phyloP scores from a whole-genome alignment of 1,140 invertebrate species.

The Coelopa frigida region DNA sequence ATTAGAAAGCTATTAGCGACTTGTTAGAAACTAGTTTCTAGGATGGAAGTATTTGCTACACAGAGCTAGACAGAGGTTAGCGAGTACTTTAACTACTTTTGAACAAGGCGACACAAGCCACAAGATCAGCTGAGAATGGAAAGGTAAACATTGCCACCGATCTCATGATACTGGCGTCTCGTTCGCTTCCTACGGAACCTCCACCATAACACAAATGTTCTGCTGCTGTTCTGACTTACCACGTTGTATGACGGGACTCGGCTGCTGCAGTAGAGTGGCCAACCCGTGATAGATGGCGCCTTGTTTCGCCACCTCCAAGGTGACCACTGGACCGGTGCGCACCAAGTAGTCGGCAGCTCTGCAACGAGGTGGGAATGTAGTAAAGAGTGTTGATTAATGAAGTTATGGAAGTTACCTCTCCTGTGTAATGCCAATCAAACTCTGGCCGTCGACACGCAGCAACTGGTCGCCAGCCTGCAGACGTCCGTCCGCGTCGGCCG shows the following conservation, averaged over 20 bases:
- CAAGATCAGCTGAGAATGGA: not conserved
- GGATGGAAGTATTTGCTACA: no score
- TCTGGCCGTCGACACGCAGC: constrained; percentile 93
- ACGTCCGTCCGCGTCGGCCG: constrained; percentile 88
- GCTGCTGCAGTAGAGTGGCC: constrained; percentile 86
- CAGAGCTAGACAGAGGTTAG: no score
- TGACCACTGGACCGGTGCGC: constrained; percentile 85
- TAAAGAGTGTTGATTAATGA: not conserved
- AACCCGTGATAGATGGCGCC: constrained; percentile 93
- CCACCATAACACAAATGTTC: not conserved
- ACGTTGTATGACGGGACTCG: constrained; percentile 75
- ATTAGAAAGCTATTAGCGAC: constrained; percentile 10
- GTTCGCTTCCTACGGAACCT: not conserved
- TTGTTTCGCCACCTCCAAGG: constrained; percentile 93
- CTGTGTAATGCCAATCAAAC: constrained; percentile 92
- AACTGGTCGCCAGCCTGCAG: constrained; percentile 96
- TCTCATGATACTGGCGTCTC: no score
- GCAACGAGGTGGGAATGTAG: constrained; percentile 4
- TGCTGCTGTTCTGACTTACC: constrained; percentile 49
- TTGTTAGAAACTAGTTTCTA: not conserved
- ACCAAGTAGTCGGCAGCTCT: constrained; percentile 93
- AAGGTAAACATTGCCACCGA: no score
- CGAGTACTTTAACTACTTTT: not conserved
- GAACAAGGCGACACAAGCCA: not conserved
- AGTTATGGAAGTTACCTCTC: constrained; percentile 59